Evolutionary conservation across 23 tunicate species (phyloP), one percentile per base, ranked within the genome.

Genomic region (Ascidia mentula): DNA sequence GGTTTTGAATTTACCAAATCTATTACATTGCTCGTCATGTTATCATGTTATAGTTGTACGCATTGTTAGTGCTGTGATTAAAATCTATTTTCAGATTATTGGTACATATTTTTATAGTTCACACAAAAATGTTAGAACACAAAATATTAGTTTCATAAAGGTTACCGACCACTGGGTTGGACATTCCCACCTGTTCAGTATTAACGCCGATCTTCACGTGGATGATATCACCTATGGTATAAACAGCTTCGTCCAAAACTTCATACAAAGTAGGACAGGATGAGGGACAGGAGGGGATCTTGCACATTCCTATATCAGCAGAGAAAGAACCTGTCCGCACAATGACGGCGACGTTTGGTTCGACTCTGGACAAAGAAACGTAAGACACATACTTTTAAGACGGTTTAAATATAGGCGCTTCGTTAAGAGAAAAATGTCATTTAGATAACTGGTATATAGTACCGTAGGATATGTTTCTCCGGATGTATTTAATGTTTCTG

Each of bases 201-300:
- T 74, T 36, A 46, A 30, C 40, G 17, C 18, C 6, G 8, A 74
- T 38, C 0, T 31, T 17, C 22, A 74, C 34, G 22, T 74, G 78
- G 3, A 74, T 39, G 28, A 26, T 37, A 24, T 74, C 78, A 37
- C 78, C 78, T 37, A 74, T 39, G 12, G 78, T 74, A 36, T 74
- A 74, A 15, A 74, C 78, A 1, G 78, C 78, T 37, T 39, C 78
- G 24, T 38, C n/a, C 33, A 26, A 26, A 12, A 74, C 34, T 37
- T 38, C 28, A 31, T 74, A 38, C 38, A 6, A 28, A 38, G 46
- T 74, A 17, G 78, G 78, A 13, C 78, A 74, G 15, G 17, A 18
- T 4, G 17, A 8, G 12, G 78, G 78, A 39, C 78, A 74, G 33
- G 78, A 37, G 17, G 38, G 6, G 20, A 74, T 36, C 78, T 38